Base-by-base conservation (phyloP, 2,113 vertebrate genomes). In the Myocastor coypus region DNA sequence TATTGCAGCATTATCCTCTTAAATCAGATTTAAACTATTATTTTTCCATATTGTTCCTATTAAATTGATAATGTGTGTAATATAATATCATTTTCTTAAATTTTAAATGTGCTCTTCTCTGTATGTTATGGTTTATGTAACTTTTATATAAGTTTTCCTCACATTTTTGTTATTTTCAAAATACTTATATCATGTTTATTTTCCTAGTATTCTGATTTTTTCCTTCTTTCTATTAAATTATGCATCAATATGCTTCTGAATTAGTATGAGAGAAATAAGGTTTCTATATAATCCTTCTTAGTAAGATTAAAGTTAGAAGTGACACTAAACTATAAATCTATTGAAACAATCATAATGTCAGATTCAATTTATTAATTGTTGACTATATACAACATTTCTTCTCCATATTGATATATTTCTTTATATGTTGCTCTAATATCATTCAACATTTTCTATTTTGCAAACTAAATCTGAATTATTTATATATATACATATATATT, bases 321-420 rank as follows among this genome's bases (percentile, higher is more conserved):
- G 69, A 83, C 42, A 50, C 7, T 63, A 5, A 93, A 73, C 7
- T 83, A 6, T 0, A 61, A 86, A 69, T 52, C 20, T 61, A 78
- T 61, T 78, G 16, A 92, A 92, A 52, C 69, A 82, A 80, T 71
- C 20, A 17, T 89, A 22, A 46, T 69, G 80, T 95, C 28, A 93
- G 52, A 89, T 3, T 17, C 28, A n/a, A 42, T 26, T 89, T 61
- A 42, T 64, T 78, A 78, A 61, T 85, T 19, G 78, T 82, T 20
- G 52, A 0, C 87, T 90, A 59, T 52, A 93, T 42, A 55, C 1
- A 32, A 3, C 11, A 59, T 59, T 89, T 19, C 5, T 59, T 50
- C 40, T 82, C 80, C 42, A 75, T 50, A 55, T 91, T 50, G 28
- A 75, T 84, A 46, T 63, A 73, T 64, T 63, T 26, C 26, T 40